Conservation (phyloP, 1,140 invertebrate genomes). For the Drosophila orosa region DNA sequence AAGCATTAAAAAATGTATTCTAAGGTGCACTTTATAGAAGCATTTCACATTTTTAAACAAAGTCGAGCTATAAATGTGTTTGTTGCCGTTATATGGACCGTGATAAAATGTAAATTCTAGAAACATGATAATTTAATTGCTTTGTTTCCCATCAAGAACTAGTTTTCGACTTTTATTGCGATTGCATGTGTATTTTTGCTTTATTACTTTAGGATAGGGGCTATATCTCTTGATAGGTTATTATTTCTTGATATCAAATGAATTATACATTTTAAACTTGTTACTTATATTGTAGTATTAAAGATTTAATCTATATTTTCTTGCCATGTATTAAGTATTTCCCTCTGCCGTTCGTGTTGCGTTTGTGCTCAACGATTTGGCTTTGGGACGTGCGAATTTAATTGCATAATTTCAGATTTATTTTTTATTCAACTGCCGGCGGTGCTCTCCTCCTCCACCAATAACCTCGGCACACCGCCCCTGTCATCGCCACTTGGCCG, state of each 20-base stretch:
- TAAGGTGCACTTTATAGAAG: neutral
- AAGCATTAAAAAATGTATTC: too few relatives aligned
- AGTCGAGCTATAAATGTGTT: neutral
- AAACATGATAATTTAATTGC: neutral
- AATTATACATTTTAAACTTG: neutral
- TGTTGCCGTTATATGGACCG: neutral
- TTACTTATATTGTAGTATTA: neutral
- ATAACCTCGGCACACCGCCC: neutral
- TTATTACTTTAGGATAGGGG: neutral
- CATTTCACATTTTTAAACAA: neutral
- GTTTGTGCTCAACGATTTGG: slow-evolving; percentile 35
- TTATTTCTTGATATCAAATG: neutral
- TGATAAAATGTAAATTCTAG: slow-evolving; percentile 1
- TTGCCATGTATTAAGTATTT: slow-evolving; percentile 1
- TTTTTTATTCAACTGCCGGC: slow-evolving; percentile 59
- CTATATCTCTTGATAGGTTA: neutral
- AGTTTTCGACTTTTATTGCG: neutral
- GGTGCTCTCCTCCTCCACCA: neutral
- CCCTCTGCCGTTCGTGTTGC: neutral
- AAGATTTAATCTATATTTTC: neutral
- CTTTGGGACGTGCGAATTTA: slow-evolving; percentile 54
- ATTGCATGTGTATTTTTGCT: neutral
- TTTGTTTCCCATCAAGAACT: neutral
- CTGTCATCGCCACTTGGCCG: slow-evolving; percentile 19
- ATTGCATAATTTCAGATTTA: slow-evolving; percentile 77